Percentiles rank a stretch among this genome's conserved stretches.
Evolutionary conservation across 2,797 vertebrate genomes (phyloP).

Genomic region (Lates japonicus): DNA sequence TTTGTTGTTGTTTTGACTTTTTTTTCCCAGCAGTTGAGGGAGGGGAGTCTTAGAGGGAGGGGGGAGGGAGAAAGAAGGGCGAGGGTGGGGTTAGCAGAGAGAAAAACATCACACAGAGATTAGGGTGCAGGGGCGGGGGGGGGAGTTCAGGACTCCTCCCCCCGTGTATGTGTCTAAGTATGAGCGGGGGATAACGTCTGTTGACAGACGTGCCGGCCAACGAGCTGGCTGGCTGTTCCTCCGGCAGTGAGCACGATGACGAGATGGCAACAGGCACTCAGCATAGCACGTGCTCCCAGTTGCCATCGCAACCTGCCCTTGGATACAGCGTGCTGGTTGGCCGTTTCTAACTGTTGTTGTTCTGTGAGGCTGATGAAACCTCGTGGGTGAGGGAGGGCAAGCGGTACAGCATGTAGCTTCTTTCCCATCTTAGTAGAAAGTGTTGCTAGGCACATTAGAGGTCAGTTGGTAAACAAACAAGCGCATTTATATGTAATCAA

Average conservation of each 20-base stretch:
- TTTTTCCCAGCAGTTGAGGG: constrained; percentile 42
- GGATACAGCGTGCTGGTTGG: constrained; percentile 90
- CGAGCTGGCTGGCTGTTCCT: constrained; percentile 80
- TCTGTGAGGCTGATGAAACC: constrained; percentile 83
- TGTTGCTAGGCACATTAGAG: constrained; percentile 86
- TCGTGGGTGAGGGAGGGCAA: constrained; percentile 79
- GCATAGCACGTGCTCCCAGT: constrained; percentile 84
- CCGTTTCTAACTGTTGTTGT: constrained; percentile 84
- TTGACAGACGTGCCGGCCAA: constrained; percentile 70
- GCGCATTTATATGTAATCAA: constrained; percentile 32
- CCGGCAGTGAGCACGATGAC: constrained; percentile 76
- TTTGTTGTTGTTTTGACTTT: constrained; percentile 80
- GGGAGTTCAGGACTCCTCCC: constrained; percentile 72
- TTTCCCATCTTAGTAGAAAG: constrained; percentile 75
- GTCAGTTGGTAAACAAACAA: constrained; percentile 82
- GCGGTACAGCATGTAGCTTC: constrained; percentile 55
- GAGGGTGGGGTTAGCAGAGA: constrained; percentile 73
- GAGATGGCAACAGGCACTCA: constrained; percentile 86
- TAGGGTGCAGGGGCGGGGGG: constrained; percentile 40
- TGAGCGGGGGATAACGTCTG: constrained; percentile 57
- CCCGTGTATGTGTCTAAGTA: constrained; percentile 51
- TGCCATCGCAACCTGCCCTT: constrained; percentile 87
- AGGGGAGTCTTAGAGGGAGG: constrained; percentile 47
- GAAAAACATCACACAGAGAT: constrained; percentile 81
- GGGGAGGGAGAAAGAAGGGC: constrained; percentile 44